Percentiles rank a stretch among this genome's conserved stretches.
Evolutionary conservation across 2,797 vertebrate species (phyloP).

Genomic region (Halcyon chelicuti): DNA sequence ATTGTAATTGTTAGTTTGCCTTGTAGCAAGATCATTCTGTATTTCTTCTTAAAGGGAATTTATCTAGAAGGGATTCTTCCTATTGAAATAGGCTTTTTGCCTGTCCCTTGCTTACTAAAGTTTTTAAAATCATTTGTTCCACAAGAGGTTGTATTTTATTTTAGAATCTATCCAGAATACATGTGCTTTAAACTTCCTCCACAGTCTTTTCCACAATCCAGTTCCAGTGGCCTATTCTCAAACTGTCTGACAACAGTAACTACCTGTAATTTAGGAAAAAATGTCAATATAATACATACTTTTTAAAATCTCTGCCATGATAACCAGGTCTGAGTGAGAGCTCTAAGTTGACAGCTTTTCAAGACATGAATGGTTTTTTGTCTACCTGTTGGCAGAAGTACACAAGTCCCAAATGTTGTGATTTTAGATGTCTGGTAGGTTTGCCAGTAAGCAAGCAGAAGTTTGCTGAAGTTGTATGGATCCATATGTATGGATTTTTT

Average conservation of each 20-base stretch:
- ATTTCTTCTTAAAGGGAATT: background rate
- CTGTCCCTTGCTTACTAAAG: background rate
- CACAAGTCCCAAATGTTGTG: background rate
- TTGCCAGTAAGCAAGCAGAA: background rate
- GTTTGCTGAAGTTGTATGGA: background rate
- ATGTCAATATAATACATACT: background rate
- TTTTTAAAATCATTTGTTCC: background rate
- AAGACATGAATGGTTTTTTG: background rate
- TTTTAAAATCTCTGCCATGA: background rate
- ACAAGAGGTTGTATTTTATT: background rate
- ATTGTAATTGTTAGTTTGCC: background rate
- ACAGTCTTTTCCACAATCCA: background rate
- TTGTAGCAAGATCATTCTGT: background rate
- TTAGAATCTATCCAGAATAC: background rate
- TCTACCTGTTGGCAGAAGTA: background rate
- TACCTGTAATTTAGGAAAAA: background rate
- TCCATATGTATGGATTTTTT: background rate
- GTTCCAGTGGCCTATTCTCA: background rate
- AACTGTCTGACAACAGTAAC: background rate
- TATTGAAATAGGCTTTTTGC: background rate
- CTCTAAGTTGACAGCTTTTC: background rate
- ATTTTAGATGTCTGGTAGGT: background rate
- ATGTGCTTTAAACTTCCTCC: background rate
- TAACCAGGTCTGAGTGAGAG: background rate
- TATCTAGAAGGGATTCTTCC: background rate